These are phyloP conservation scores for Lophochroa leadbeateri DNA, from an alignment of 2,113 vertebrate species.

Conservation along the genomic window DNA sequence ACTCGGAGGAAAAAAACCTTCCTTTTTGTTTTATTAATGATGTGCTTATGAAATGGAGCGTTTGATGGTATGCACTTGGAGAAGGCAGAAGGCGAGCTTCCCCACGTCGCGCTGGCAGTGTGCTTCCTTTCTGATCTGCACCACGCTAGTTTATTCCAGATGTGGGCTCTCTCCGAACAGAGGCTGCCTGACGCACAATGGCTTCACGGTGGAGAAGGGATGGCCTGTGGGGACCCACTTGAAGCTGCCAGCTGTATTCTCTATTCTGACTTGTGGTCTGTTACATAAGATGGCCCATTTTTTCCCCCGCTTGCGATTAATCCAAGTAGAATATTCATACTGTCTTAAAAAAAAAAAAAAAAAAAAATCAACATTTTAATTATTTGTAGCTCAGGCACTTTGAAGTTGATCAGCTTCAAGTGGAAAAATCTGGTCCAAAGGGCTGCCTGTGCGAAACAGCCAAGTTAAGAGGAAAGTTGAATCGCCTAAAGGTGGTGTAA, in stretches of 20 bases:
- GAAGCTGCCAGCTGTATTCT: constrained; percentile 10
- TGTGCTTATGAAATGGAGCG: constrained; percentile 34
- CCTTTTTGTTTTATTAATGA: constrained; percentile 69
- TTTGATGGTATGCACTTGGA: constrained; percentile 37
- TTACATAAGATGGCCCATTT: constrained; percentile 46
- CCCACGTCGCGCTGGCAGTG: not conserved
- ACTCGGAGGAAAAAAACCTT: not conserved
- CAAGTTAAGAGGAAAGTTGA: not conserved
- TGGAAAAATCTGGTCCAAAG: constrained; percentile 7
- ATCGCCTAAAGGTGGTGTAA: not conserved
- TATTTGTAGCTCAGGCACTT: constrained; percentile 28
- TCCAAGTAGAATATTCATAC: constrained; percentile 31
- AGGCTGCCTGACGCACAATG: constrained; percentile 10
- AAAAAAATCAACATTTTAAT: not conserved
- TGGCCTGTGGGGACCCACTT: not conserved
- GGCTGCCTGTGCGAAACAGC: not conserved
- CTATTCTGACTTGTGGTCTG: not conserved
- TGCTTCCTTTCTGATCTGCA: not conserved
- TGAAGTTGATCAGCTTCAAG: constrained; percentile 20
- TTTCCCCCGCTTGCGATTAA: not conserved
- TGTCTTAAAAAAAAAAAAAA: not conserved
- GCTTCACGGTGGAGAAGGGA: not conserved
- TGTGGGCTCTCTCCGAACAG: not conserved
- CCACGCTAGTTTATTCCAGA: constrained; percentile 27
- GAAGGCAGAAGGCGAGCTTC: constrained; percentile 9